phyloP scores from a whole-genome alignment of 2,888 invertebrate species.

The Archaeoteleia sp. region DNA sequence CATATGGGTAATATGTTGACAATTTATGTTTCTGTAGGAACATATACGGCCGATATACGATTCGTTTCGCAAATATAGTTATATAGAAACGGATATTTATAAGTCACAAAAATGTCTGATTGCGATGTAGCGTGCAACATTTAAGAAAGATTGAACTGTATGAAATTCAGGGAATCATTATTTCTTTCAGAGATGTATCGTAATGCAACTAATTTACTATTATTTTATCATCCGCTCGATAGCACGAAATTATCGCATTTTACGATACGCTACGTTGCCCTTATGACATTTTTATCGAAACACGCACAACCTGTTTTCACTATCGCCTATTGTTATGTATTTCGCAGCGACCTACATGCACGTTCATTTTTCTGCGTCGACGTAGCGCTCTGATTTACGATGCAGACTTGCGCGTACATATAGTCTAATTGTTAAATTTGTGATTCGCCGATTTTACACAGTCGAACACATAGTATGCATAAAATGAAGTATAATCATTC shows the following conservation, averaged over 20 bases:
- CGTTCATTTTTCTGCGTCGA: conserved; percentile 63
- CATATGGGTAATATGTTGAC: no score
- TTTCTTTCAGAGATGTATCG: conserved; percentile 3
- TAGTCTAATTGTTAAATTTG: conserved; percentile 54
- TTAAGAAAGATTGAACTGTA: no score
- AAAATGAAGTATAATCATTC: conserved; percentile 37
- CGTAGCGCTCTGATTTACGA: conserved; percentile 59
- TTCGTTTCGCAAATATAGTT: no score
- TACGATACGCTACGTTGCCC: conserved; percentile 41
- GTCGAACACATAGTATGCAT: conserved; percentile 18
- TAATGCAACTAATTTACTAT: conserved; percentile 11
- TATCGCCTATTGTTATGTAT: conserved; percentile 65
- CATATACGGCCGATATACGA: no score
- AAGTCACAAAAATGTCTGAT: no score
- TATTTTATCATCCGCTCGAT: conserved; percentile 20
- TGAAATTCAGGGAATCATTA: no score
- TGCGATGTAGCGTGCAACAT: no score
- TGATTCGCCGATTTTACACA: conserved; percentile 43
- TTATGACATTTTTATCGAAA: conserved; percentile 62
- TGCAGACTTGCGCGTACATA: conserved; percentile 54
- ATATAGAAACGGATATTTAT: no score
- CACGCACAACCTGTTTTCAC: conserved; percentile 65
- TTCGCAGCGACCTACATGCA: conserved; percentile 68
- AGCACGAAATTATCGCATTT: conserved; percentile 42
- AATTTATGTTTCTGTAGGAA: no score